Percentiles rank a stretch among this genome's conserved stretches.
Conservation (phyloP, 2,888 invertebrate species). For the Macrosoma leucophasiata region DNA sequence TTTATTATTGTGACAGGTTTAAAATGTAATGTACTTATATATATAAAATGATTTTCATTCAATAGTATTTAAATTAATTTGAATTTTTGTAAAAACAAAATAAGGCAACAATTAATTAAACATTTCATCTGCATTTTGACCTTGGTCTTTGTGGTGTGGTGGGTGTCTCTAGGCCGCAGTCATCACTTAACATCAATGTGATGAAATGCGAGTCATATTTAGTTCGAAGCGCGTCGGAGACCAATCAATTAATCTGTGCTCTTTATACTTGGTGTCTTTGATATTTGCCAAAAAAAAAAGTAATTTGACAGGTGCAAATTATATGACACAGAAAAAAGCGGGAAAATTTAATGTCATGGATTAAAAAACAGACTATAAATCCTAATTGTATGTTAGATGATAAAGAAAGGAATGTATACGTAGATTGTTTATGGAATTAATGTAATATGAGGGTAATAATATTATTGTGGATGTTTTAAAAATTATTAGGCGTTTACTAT, state of each 20-base stretch:
- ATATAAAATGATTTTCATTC: too few relatives aligned
- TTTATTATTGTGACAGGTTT: too few relatives aligned
- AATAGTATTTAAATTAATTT: too few relatives aligned
- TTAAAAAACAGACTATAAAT: not conserved
- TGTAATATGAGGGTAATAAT: conserved; percentile 27
- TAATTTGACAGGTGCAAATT: not conserved
- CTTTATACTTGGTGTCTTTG: conserved; percentile 1
- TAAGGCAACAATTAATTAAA: too few relatives aligned
- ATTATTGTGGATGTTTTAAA: conserved; percentile 14
- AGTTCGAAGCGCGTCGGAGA: conserved; percentile 1
- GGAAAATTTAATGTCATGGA: not conserved
- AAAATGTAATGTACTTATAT: too few relatives aligned
- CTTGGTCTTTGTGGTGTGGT: too few relatives aligned
- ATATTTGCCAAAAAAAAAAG: not conserved
- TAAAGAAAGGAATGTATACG: conserved; percentile 26
- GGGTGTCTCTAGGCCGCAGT: too few relatives aligned
- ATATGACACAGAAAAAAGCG: not conserved
- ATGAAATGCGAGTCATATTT: too few relatives aligned
- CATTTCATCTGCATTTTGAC: too few relatives aligned
- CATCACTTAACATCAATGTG: too few relatives aligned
- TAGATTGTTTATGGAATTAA: conserved; percentile 25
- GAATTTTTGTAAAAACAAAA: too few relatives aligned
- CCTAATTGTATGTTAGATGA: not conserved
- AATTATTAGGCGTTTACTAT: too few relatives aligned
- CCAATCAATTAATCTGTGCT: conserved; percentile 3